phyloP scores from a whole-genome alignment of 92 coral and sea anemone species.

The Isaurus tuberculatus region DNA sequence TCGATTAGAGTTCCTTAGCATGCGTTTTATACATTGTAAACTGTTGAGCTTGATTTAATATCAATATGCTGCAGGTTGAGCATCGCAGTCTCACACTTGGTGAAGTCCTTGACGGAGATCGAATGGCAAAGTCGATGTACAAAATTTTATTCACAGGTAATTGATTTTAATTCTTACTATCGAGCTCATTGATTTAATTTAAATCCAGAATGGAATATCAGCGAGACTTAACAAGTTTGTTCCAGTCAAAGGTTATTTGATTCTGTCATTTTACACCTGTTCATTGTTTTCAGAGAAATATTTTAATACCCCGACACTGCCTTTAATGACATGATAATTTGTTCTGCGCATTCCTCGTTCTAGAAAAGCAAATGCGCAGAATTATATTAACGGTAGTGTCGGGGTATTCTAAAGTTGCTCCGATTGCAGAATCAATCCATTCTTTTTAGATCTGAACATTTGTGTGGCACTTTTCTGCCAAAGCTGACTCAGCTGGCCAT shows the following conservation, averaged over 20 bases:
- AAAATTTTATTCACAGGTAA: conserved; percentile 81
- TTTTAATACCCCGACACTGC: too few species aligned
- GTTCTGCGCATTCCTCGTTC: too few species aligned
- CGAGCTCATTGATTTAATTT: background rate
- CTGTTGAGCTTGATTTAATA: background rate
- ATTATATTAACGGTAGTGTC: too few species aligned
- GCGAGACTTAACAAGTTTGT: background rate
- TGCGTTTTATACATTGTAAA: background rate
- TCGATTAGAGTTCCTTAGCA: background rate
- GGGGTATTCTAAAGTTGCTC: too few species aligned
- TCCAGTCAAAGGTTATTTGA: background rate
- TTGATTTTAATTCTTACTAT: background rate
- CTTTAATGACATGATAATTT: too few species aligned
- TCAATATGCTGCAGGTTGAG: conserved; percentile 71
- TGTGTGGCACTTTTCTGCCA: too few species aligned
- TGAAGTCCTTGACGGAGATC: conserved; percentile 94
- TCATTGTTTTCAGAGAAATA: too few species aligned
- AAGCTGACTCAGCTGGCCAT: too few species aligned
- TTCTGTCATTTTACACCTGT: background rate
- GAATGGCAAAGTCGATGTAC: conserved; percentile 97
- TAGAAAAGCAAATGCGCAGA: too few species aligned
- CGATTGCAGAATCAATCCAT: too few species aligned
- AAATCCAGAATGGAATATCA: background rate
- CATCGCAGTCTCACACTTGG: conserved; percentile 98
- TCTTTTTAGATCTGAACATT: too few species aligned